Base-by-base conservation (phyloP, 1,140 invertebrate genomes). In the Aphidius gifuensis region DNA sequence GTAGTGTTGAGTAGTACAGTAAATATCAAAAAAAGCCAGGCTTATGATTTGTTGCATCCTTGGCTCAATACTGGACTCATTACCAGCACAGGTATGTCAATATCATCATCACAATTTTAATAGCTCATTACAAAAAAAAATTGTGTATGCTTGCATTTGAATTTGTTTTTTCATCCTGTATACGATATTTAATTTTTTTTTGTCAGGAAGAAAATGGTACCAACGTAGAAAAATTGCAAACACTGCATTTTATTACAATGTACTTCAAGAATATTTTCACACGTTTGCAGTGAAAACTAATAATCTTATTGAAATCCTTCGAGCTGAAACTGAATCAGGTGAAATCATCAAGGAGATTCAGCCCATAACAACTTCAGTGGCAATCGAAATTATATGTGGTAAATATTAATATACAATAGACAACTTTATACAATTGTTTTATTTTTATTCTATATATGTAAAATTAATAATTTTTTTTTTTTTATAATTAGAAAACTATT, bases 211-310 rank as follows among this genome's bases (percentile, higher is more conserved):
- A 38, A 91, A 91, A 80, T 96, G 93, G 92, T 85, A 85, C 56
- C 73, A 75, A 0, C 81, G 91, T 9, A 82, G 93, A 51, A 92
- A 91, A 78, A 79, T 94, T 38, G 73, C 95, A 0, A 94, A 92
- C 0, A 92, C 92, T 2, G 88, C 90, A 9, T 95, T 95, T 75
- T 92, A 95, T 77, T 94, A 94, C 75, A 88, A 89, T 66, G 91
- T 94, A 64, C 80, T 95, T 3, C 83, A 89, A 61, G 85, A 90
- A 69, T 94, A 92, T 74, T 71, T 90, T 39, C 79, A 84, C 4
- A 83, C 89, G 5, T 89, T 90, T 71, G 87, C 89, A 68, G 83
- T 85, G 64, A 88, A 86, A 70, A 75, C 81, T 21, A 62, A 71
- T 21, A 75, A 82, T 38, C 68, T 91, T 48, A 69, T 84, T 0